A percentile compares a stretch with the other conserved stretches of the same genome.
These are phyloP conservation scores for Argyrosomus japonicus DNA, from an alignment of 2,113 vertebrate genomes.

Conservation along the genomic window DNA sequence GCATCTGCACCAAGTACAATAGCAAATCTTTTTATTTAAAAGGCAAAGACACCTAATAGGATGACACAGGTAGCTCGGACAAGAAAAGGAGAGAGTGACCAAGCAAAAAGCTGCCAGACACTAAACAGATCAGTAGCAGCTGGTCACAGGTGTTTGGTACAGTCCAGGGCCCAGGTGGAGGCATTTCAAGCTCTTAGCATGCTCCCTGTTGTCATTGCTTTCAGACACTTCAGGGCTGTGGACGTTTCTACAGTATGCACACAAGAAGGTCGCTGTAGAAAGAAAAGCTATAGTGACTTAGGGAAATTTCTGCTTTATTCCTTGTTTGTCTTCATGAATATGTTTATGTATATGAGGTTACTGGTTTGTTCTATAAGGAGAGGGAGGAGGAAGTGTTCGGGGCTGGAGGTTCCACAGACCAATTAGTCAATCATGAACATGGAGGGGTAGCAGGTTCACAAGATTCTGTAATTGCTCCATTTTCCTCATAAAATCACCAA, in stretches of 20 bases:
- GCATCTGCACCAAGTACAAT: too few relatives aligned
- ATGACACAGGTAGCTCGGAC: too few relatives aligned
- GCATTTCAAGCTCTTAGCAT: not conserved
- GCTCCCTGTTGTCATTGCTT: not conserved
- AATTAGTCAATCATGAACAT: not conserved
- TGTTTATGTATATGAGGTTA: not conserved
- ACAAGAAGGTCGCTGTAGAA: not conserved
- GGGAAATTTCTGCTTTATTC: not conserved
- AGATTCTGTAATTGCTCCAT: not conserved
- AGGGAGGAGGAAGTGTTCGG: not conserved
- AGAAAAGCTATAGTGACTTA: not conserved
- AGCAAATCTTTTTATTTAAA: too few relatives aligned
- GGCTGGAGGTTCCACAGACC: not conserved
- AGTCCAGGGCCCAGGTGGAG: not conserved
- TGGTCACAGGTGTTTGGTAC: not conserved
- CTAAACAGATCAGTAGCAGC: too few relatives aligned
- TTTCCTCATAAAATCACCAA: not conserved
- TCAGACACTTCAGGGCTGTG: not conserved
- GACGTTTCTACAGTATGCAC: not conserved
- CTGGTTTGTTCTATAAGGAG: not conserved
- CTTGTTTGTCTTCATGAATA: not conserved
- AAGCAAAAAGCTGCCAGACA: too few relatives aligned
- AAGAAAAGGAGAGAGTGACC: too few relatives aligned
- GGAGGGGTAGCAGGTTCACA: not conserved
- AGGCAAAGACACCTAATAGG: too few relatives aligned